phyloP scores from a whole-genome alignment of 2,113 vertebrate genomes.

The Corvus hawaiiensis region DNA sequence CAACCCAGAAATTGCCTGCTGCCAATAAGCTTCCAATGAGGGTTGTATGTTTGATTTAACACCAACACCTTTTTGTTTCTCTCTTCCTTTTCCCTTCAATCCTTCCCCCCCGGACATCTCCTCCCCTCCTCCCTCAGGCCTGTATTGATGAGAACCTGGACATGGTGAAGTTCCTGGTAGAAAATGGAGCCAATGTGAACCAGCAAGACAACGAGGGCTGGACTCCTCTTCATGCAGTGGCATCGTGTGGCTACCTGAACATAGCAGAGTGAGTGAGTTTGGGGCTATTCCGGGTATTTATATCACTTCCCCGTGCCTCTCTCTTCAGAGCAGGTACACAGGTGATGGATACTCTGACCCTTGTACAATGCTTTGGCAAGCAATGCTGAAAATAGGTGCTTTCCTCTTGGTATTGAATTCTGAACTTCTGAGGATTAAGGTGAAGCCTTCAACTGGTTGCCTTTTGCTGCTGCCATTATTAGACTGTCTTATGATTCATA shows the following conservation, averaged over 20 bases:
- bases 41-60: background rate
- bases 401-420: background rate
- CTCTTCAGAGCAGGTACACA: background rate
- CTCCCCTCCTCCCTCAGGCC: slow-evolving; percentile 69
- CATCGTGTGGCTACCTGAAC: slow-evolving; percentile 89
- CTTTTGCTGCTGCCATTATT: background rate
- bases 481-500: background rate
- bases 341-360: background rate
- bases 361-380: background rate
- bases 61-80: background rate
- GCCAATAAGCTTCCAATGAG: background rate
- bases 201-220: slow-evolving; percentile 94
- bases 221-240: slow-evolving; percentile 92
- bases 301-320: background rate
- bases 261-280: slow-evolving; percentile 91
- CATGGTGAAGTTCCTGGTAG: slow-evolving; percentile 89
- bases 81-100: background rate
- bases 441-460: background rate
- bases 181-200: slow-evolving; percentile 84
- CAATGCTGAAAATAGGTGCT: background rate
- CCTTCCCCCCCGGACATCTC: background rate
- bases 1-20: background rate
- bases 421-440: background rate
- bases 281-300: background rate
- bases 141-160: slow-evolving; percentile 95